Conservation (phyloP, 2,113 vertebrate species). For the Dicaeum eximium region DNA sequence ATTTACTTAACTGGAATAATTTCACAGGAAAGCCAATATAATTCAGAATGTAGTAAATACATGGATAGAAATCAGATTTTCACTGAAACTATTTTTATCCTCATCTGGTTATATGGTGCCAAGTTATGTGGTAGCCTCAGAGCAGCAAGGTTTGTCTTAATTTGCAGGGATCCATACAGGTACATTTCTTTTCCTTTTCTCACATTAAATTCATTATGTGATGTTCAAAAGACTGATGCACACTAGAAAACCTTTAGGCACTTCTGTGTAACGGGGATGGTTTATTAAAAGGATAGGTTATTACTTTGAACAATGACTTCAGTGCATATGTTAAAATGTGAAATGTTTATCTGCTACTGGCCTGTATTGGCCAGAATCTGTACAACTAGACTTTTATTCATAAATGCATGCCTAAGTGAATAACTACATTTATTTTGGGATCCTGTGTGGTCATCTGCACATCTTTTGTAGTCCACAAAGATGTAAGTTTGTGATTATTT, state of each 20-base stretch:
- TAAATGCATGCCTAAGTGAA: background rate
- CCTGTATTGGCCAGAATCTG: background rate
- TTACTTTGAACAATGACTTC: constrained; percentile 34
- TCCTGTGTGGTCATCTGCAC: background rate
- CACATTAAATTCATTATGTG: background rate
- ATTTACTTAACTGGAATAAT: background rate
- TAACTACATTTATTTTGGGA: background rate
- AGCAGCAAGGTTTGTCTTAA: constrained; percentile 44
- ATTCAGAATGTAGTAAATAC: background rate
- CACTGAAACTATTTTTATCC: background rate
- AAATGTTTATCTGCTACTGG: constrained; percentile 10
- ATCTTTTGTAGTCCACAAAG: background rate
- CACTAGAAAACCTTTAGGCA: constrained; percentile 35
- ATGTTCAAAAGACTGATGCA: constrained; percentile 42
- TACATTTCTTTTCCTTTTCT: constrained; percentile 21
- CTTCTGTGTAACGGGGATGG: constrained; percentile 12
- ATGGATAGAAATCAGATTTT: background rate
- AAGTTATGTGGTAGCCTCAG: constrained; percentile 7
- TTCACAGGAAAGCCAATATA: background rate
- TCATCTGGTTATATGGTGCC: background rate
- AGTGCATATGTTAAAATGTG: background rate
- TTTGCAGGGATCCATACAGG: background rate
- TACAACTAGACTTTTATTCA: background rate
- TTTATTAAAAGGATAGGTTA: constrained; percentile 52
- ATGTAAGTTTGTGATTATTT: fast-evolving